A percentile compares a stretch with the other conserved stretches of the same genome.
These are phyloP conservation scores for Petrocephalus schoutedeni DNA, from an alignment of 2,797 vertebrate genomes.

Conservation along the genomic window DNA sequence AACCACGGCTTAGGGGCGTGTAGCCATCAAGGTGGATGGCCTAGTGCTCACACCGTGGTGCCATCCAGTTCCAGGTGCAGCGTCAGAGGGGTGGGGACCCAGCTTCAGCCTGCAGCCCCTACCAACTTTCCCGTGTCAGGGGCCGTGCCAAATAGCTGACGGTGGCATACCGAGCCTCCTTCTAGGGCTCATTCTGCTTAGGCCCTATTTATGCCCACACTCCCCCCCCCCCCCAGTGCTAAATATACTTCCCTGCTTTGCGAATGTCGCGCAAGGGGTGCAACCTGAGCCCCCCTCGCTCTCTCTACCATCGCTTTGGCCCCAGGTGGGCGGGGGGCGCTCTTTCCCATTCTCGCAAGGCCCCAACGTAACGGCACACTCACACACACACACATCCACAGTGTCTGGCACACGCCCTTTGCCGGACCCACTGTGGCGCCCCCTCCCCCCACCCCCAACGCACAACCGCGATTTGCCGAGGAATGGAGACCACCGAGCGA, in stretches of 20 bases:
- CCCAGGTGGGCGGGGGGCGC: conserved; percentile 54
- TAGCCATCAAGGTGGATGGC: neutral
- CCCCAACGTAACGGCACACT: conserved; percentile 36
- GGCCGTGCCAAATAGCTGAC: conserved; percentile 60
- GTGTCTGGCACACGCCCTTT: conserved; percentile 33
- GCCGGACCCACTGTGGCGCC: conserved; percentile 25
- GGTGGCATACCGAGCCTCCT: conserved; percentile 65
- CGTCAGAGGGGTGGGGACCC: neutral
- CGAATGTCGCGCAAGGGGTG: conserved; percentile 79
- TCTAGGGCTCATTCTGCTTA: conserved; percentile 54
- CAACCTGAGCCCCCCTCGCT: conserved; percentile 60
- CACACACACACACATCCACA: conserved; percentile 36
- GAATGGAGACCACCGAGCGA: conserved; percentile 66
- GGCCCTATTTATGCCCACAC: conserved; percentile 51
- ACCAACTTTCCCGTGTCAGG: conserved; percentile 51
- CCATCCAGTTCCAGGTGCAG: neutral
- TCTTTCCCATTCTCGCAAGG: conserved; percentile 48
- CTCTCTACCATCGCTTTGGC: conserved; percentile 34
- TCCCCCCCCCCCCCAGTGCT: conserved; percentile 27
- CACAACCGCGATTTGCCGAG: conserved; percentile 53
- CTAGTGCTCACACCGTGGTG: neutral
- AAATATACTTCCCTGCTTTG: conserved; percentile 76
- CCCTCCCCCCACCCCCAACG: neutral
- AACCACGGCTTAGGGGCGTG: neutral
- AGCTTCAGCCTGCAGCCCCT: conserved; percentile 42